Evolutionary conservation across 2,888 invertebrate genomes (phyloP), one percentile per base, ranked within the genome.

Genomic region (Latrodectus hesperus): DNA sequence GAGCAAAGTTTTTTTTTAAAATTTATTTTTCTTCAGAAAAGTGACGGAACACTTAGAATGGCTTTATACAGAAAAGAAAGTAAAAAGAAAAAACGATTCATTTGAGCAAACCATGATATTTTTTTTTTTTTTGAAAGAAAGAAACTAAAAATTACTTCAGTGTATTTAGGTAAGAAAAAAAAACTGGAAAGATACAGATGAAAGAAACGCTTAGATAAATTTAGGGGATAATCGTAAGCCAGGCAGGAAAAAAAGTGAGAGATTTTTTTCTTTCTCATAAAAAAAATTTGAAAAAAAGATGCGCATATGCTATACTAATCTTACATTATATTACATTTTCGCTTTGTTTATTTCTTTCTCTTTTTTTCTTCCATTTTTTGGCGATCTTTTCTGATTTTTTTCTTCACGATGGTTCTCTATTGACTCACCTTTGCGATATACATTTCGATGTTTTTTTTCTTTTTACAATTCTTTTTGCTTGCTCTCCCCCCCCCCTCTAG

Each of bases 281-380:
- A 60, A 60, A n/a, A 60, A 60, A n/a, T n/a, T n/a, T 9, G 16
- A 60, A 60, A 55, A 55, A 55, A 60, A 60, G n/a, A 0, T n/a
- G 53, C 73, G 53, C 53, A 38, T 38, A 38, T 16, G 38, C 64
- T 60, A 75, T 75, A 64, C 64, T 75, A 75, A 75, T 75, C 75
- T 75, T 64, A 75, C 64, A 64, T 75, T 75, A 60, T 75, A 75
- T 75, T 75, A 75, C 75, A 75, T 64, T 75, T 55, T 75, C 26
- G 17, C 2, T 75, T 74, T 74, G 22, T 74, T 60, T 22, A 9
- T 60, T 22, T 38, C n/a, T 75, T 75, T 55, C 53, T 26, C 9
- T 26, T 8, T 60, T 22, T 38, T 14, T 14, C n/a, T 55, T 64
- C 64, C n/a, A 55, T 75, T 64, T 38, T 75, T 64, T 75, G 55